phyloP scores from a whole-genome alignment of 1,140 invertebrate genomes.

The Danaus melanippus region DNA sequence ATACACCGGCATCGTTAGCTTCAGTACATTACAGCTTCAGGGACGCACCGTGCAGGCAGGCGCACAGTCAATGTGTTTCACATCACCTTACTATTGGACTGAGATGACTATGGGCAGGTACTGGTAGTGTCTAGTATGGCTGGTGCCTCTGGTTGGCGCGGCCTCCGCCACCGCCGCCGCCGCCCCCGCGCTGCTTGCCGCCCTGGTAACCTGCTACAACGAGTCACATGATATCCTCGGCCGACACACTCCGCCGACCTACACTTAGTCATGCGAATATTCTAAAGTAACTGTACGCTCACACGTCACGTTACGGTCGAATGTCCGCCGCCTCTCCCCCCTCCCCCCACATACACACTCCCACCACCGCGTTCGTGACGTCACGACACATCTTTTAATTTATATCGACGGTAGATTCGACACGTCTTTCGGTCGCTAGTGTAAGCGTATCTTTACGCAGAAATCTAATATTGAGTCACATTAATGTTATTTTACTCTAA shows the following conservation, averaged over 20 bases:
- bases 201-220: slow-evolving; percentile 74
- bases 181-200: slow-evolving; percentile 78
- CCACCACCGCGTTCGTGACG: no score
- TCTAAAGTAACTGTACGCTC: slow-evolving; percentile 17
- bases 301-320: slow-evolving; percentile 13
- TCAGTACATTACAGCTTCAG: slow-evolving; percentile 6
- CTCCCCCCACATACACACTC: no score
- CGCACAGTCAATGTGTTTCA: background rate
- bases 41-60: background rate
- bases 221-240: slow-evolving; percentile 14
- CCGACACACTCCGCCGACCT: slow-evolving; percentile 3
- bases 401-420: no score
- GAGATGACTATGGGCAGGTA: slow-evolving; percentile 66
- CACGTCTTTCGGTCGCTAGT: background rate
- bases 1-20: background rate
- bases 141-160: slow-evolving; percentile 84
- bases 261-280: slow-evolving; percentile 14
- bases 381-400: no score
- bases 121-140: slow-evolving; percentile 76
- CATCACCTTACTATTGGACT: slow-evolving; percentile 62
- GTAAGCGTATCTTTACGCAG: slow-evolving; percentile 18
- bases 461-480: no score
- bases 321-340: no score
- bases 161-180: slow-evolving; percentile 68
- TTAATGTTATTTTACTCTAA: no score